A percentile compares a stretch with the other conserved stretches of the same genome.
These are phyloP conservation scores for Phalacrocorax aristotelis DNA, from an alignment of 2,113 vertebrate genomes.

Conservation along the genomic window DNA sequence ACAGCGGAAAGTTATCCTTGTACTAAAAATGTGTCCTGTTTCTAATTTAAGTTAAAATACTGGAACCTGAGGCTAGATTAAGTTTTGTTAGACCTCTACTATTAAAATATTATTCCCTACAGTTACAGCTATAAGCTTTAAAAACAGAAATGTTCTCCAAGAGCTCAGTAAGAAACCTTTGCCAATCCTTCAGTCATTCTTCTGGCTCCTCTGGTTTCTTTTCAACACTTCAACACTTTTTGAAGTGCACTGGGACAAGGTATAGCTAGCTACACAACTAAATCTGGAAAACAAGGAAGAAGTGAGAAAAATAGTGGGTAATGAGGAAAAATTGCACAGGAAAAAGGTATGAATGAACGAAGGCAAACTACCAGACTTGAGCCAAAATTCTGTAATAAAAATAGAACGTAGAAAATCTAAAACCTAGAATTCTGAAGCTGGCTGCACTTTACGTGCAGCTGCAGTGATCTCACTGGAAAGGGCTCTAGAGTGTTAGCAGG, in stretches of 20 bases:
- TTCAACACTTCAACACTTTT: constrained; percentile 9
- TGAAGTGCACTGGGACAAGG: not conserved
- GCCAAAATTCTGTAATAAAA: not conserved
- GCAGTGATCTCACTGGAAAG: not conserved
- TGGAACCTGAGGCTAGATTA: not conserved
- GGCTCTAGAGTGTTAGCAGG: not conserved
- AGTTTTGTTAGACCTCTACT: not conserved
- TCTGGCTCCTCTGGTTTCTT: constrained; percentile 9
- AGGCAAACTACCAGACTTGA: not conserved
- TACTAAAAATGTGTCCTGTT: not conserved
- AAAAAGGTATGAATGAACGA: not conserved
- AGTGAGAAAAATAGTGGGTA: not conserved
- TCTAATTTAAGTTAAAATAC: not conserved
- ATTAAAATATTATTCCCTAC: not conserved
- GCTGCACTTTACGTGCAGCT: not conserved
- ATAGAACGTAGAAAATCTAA: not conserved
- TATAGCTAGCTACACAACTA: constrained; percentile 13
- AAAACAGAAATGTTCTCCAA: not conserved
- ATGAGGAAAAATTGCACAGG: not conserved
- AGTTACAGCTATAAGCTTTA: not conserved
- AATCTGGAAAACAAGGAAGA: not conserved
- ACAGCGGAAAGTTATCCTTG: not conserved
- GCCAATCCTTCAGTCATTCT: not conserved
- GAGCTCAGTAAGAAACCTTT: not conserved
- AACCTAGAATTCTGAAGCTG: not conserved